Evolutionary conservation across 37 sponge, comb jelly and placozoan species (phyloP).

Genomic region (Tethya wilhelma): DNA sequence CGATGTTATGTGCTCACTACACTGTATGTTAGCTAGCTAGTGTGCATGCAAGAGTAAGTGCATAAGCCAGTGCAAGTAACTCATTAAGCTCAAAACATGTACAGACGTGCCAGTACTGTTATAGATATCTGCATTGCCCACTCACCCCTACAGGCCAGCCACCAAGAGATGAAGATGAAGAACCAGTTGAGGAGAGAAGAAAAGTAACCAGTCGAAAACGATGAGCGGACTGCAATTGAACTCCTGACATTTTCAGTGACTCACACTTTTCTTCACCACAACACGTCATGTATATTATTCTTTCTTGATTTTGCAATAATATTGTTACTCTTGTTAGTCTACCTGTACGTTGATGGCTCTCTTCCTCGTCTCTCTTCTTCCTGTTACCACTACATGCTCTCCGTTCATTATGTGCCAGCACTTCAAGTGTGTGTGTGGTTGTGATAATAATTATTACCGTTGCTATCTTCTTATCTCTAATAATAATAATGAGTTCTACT

Average conservation of each 20-base stretch:
- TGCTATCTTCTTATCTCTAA: not conserved
- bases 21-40: too few species aligned
- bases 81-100: too few species aligned
- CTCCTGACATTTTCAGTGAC: not conserved
- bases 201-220: not conserved
- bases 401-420: not conserved
- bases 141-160: too few species aligned
- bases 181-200: not conserved
- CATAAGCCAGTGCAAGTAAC: too few species aligned
- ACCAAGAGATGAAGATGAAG: not conserved
- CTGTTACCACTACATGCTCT: not conserved
- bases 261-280: not conserved
- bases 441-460: not conserved
- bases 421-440: not conserved
- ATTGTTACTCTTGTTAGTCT: too few species aligned
- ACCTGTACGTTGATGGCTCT: too few species aligned
- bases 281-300: too few species aligned
- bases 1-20: too few species aligned
- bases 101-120: too few species aligned
- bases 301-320: too few species aligned
- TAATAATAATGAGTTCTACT: not conserved
- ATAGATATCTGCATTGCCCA: too few species aligned
- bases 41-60: too few species aligned
- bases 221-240: not conserved
- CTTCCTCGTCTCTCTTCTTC: not conserved